Evolutionary conservation across 2,113 vertebrate species (phyloP).

Genomic region (Loxodonta africana): DNA sequence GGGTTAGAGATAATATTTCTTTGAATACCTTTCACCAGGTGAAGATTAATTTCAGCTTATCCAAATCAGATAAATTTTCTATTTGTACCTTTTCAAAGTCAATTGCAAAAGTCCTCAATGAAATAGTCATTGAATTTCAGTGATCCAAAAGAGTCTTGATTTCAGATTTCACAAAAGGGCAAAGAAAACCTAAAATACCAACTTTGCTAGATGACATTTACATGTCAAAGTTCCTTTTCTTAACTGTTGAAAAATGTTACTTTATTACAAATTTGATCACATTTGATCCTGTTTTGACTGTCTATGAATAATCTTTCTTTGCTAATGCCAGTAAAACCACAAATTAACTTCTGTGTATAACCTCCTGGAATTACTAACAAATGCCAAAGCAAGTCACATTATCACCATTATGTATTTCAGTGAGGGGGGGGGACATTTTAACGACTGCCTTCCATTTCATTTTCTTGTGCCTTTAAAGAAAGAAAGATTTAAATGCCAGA

Average conservation of each 20-base stretch:
- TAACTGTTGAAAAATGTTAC: constrained; percentile 27
- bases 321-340: constrained; percentile 28
- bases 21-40: background rate
- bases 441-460: background rate
- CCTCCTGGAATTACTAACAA: constrained; percentile 38
- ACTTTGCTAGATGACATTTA: background rate
- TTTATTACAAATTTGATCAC: constrained; percentile 72
- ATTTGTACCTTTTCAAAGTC: constrained; percentile 26
- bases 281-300: constrained; percentile 25
- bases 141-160: constrained; percentile 63
- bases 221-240: constrained; percentile 23
- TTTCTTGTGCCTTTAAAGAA: background rate
- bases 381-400: background rate
- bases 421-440: background rate
- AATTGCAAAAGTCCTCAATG: constrained; percentile 56
- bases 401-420: background rate
- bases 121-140: constrained; percentile 35
- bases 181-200: constrained; percentile 65
- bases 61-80: constrained; percentile 33
- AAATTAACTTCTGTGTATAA: background rate
- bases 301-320: constrained; percentile 39
- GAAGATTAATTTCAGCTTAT: constrained; percentile 56
- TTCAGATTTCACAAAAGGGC: constrained; percentile 69
- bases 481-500: background rate
- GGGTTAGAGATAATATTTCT: background rate